phyloP scores from a whole-genome alignment of 2,797 vertebrate species.

The Nannoperca australis region DNA sequence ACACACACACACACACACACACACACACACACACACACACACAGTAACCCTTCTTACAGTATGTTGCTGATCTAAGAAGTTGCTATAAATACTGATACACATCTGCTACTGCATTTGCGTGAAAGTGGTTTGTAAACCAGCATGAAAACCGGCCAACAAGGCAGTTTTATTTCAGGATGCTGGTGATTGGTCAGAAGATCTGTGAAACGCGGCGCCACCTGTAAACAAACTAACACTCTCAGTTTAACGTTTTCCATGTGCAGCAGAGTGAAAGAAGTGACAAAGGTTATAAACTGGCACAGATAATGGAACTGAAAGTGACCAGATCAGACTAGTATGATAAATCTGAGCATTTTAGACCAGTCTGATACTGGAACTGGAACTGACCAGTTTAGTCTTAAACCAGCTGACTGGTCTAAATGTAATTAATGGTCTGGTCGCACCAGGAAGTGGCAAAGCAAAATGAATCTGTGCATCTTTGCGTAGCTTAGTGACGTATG shows the following conservation, averaged over 20 bases:
- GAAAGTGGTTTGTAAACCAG: conserved; percentile 36
- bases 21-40: conserved; percentile 29
- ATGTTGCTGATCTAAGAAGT: conserved; percentile 81
- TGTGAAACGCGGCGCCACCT: background rate
- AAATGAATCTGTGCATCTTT: no score
- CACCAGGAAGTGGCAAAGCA: background rate
- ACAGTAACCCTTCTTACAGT: conserved; percentile 71
- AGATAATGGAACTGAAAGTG: background rate
- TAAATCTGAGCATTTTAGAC: background rate
- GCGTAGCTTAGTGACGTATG: no score
- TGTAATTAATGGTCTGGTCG: background rate
- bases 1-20: conserved; percentile 23
- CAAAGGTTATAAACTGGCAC: background rate
- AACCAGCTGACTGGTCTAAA: background rate
- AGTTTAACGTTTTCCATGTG: conserved; percentile 18
- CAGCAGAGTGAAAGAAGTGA: background rate
- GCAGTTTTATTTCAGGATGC: conserved; percentile 45
- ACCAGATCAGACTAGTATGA: no score
- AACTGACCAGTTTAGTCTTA: no score
- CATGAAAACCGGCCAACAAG: conserved; percentile 29
- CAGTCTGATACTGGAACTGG: background rate
- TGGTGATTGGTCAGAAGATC: conserved; percentile 32
- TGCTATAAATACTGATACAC: conserved; percentile 82
- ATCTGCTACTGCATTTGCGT: conserved; percentile 59
- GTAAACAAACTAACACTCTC: conserved; percentile 32